phyloP scores from a whole-genome alignment of 2,888 invertebrate genomes.

The Stenchaetothrips biformis region DNA sequence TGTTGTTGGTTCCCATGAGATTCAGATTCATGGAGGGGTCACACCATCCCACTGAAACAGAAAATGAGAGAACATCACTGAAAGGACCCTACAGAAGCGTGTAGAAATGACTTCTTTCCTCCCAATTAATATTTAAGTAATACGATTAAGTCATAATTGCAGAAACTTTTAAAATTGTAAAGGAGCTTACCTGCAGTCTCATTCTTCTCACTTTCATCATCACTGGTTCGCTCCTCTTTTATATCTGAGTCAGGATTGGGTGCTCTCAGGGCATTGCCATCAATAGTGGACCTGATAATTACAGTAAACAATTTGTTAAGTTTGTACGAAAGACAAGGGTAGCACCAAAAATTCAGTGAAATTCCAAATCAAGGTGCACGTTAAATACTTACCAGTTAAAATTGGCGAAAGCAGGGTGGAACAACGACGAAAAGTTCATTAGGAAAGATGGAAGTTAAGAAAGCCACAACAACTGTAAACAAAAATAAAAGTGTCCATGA shows the following conservation, averaged over 20 bases:
- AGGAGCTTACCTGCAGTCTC: not conserved
- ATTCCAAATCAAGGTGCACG: not conserved
- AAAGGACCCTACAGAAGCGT: too few relatives aligned
- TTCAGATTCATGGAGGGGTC: too few relatives aligned
- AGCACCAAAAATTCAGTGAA: not conserved
- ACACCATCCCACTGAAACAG: too few relatives aligned
- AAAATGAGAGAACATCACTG: too few relatives aligned
- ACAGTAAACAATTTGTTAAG: not conserved
- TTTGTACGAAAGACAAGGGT: not conserved
- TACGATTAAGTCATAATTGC: too few relatives aligned
- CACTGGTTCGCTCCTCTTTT: not conserved
- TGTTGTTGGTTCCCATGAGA: too few relatives aligned
- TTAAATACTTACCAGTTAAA: not conserved
- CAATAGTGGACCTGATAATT: not conserved
- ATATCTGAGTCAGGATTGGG: not conserved
- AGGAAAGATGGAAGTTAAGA: not conserved
- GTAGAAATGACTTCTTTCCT: too few relatives aligned
- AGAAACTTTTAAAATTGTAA: not conserved
- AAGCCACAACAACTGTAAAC: not conserved
- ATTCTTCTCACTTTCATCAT: conserved; percentile 7
- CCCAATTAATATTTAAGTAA: too few relatives aligned
- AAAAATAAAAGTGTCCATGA: too few relatives aligned
- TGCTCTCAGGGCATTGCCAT: not conserved
- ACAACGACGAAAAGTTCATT: conserved; percentile 12
- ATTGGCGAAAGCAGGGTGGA: not conserved